phyloP scores from a whole-genome alignment of 37 sponge, comb jelly and placozoan genomes.

The Halisarca cf. caerulea region DNA sequence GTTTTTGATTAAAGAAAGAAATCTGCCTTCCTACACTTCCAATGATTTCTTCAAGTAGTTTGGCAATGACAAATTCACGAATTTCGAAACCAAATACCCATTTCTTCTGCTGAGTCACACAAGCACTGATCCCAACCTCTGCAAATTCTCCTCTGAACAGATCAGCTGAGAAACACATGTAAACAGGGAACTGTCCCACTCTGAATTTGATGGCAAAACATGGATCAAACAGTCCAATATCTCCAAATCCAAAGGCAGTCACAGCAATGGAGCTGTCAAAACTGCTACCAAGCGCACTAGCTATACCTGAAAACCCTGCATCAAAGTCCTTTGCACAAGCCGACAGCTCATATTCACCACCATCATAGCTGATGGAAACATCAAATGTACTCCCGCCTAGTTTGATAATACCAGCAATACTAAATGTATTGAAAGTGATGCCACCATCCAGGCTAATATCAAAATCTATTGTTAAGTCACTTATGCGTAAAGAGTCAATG shows the following conservation, averaged over 20 bases:
- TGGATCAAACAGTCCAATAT: background rate
- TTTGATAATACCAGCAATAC: background rate
- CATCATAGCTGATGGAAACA: background rate
- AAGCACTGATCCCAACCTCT: background rate
- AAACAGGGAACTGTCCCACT: background rate
- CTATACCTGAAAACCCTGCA: background rate
- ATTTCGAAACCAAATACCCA: slow-evolving; percentile 28
- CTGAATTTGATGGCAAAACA: background rate
- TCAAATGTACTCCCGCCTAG: background rate
- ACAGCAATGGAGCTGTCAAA: background rate
- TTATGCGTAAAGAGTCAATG: background rate
- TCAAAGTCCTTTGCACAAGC: background rate
- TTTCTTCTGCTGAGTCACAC: background rate
- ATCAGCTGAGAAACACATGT: slow-evolving; percentile 16
- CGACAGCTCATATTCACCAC: background rate
- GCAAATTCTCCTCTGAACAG: slow-evolving; percentile 8
- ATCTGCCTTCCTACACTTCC: background rate
- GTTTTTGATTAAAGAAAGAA: slow-evolving; percentile 1
- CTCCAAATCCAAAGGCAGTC: background rate
- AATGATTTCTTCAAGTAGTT: background rate
- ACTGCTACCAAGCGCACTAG: background rate
- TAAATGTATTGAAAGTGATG: background rate
- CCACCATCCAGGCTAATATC: background rate
- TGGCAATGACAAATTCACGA: background rate
- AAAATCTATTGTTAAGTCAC: background rate